Evolutionary conservation across 2,888 invertebrate species (phyloP).

Genomic region (Epistrophe grossulariae): DNA sequence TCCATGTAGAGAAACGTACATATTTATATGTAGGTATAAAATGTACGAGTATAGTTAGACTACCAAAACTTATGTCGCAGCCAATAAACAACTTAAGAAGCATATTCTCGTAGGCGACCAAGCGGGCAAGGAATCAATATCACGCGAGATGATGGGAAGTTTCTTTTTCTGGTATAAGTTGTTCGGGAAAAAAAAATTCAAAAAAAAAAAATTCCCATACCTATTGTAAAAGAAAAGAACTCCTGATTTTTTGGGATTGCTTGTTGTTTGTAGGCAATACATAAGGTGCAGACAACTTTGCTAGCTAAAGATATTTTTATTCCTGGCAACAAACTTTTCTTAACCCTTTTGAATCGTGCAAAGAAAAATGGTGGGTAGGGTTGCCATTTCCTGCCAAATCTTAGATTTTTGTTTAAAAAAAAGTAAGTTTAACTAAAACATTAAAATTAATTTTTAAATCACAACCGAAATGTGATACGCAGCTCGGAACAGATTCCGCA

Average conservation of each 20-base stretch:
- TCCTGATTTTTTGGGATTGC: constrained; percentile 44
- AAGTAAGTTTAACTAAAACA: too few relatives aligned
- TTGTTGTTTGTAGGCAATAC: constrained; percentile 49
- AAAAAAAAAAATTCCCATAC: neutral
- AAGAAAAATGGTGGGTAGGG: neutral
- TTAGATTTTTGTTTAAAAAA: neutral
- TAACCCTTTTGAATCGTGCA: constrained; percentile 47
- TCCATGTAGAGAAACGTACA: neutral
- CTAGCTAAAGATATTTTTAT: constrained; percentile 40
- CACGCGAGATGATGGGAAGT: constrained; percentile 53
- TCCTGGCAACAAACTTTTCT: constrained; percentile 63
- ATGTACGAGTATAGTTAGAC: constrained; percentile 25
- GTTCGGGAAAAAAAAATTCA: neutral
- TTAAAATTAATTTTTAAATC: too few relatives aligned
- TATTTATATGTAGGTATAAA: neutral
- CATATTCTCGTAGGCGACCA: constrained; percentile 74
- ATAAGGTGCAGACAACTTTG: constrained; percentile 69
- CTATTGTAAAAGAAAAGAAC: constrained; percentile 15
- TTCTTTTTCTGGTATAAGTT: constrained; percentile 13
- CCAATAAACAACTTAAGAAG: constrained; percentile 75
- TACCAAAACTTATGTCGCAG: constrained; percentile 73
- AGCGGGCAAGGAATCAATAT: constrained; percentile 71
- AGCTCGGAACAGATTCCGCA: too few relatives aligned
- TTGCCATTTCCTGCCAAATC: neutral
- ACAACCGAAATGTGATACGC: too few relatives aligned